phyloP scores from a whole-genome alignment of 1,140 invertebrate species.

The Drosophila ambigua region DNA sequence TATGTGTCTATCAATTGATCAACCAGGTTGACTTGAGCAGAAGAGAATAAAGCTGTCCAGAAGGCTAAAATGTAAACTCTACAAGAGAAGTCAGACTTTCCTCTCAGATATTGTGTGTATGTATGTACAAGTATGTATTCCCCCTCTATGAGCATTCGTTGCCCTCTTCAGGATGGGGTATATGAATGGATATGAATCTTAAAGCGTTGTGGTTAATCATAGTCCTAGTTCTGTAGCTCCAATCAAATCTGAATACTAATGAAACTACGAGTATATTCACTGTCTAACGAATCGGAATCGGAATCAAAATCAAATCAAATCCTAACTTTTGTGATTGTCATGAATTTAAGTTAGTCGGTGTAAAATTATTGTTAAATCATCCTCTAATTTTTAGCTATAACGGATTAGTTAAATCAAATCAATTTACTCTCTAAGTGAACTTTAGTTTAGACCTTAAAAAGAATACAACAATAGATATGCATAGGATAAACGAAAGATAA shows the following conservation, averaged over 20 bases:
- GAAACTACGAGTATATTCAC: slow-evolving; percentile 40
- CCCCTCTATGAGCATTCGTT: neutral
- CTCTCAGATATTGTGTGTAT: slow-evolving; percentile 19
- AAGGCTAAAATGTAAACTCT: slow-evolving; percentile 2
- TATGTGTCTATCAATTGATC: slow-evolving; percentile 16
- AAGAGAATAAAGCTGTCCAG: slow-evolving; percentile 1
- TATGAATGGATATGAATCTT: slow-evolving; percentile 40
- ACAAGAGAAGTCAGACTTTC: slow-evolving; percentile 49
- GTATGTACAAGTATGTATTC: too few relatives aligned
- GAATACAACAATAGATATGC: slow-evolving; percentile 15
- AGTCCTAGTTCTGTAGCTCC: slow-evolving; percentile 44
- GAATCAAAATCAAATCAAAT: slow-evolving; percentile 56
- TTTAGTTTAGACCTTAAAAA: slow-evolving; percentile 12
- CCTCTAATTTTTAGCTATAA: slow-evolving; percentile 60
- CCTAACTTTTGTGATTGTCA: slow-evolving; percentile 80
- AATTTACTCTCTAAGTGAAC: slow-evolving; percentile 40
- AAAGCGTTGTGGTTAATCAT: slow-evolving; percentile 65
- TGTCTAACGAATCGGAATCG: slow-evolving; percentile 41
- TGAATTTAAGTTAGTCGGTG: slow-evolving; percentile 71
- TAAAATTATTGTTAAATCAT: slow-evolving; percentile 51
- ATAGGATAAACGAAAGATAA: slow-evolving; percentile 31
- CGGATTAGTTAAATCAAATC: slow-evolving; percentile 55
- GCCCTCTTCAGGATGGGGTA: neutral
- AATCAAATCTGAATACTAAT: slow-evolving; percentile 16
- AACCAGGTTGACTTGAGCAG: slow-evolving; percentile 31